A percentile compares a stretch with the other conserved stretches of the same genome.
These are phyloP conservation scores for Pyralis farinalis DNA, from an alignment of 2,888 invertebrate genomes.

Conservation along the genomic window DNA sequence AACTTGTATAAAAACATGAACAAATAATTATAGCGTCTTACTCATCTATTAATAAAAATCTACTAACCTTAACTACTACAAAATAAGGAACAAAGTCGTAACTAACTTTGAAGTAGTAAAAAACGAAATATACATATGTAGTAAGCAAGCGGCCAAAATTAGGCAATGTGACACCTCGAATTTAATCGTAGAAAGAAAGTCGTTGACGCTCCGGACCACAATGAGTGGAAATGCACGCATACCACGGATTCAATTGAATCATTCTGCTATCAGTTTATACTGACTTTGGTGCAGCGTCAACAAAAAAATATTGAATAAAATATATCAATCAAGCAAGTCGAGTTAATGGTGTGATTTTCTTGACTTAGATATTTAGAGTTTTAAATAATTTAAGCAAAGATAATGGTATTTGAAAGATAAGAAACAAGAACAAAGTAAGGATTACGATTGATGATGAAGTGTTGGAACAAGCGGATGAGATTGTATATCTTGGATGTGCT, in stretches of 20 bases:
- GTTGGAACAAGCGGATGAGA: no score
- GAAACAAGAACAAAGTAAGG: no score
- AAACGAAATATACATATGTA: constrained; percentile 8
- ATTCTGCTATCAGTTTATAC: constrained; percentile 56
- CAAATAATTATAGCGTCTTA: background rate
- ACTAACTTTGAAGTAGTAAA: background rate
- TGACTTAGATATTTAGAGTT: no score
- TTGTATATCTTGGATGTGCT: no score
- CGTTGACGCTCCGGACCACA: constrained; percentile 44
- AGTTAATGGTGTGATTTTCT: no score
- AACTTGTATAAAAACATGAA: background rate
- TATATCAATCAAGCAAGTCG: no score
- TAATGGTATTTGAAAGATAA: no score
- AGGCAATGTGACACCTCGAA: constrained; percentile 65
- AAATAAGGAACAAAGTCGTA: no score
- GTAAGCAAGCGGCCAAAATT: constrained; percentile 26
- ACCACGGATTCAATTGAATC: constrained; percentile 70
- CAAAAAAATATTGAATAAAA: no score
- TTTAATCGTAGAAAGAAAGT: constrained; percentile 59
- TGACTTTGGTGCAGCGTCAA: constrained; percentile 37
- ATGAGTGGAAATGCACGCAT: constrained; percentile 68
- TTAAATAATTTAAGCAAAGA: no score
- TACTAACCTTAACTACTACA: background rate
- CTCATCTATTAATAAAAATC: background rate
- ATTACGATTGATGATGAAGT: no score